Conservation (phyloP, 2,888 invertebrate species). For the Lasioglossum malachurum region DNA sequence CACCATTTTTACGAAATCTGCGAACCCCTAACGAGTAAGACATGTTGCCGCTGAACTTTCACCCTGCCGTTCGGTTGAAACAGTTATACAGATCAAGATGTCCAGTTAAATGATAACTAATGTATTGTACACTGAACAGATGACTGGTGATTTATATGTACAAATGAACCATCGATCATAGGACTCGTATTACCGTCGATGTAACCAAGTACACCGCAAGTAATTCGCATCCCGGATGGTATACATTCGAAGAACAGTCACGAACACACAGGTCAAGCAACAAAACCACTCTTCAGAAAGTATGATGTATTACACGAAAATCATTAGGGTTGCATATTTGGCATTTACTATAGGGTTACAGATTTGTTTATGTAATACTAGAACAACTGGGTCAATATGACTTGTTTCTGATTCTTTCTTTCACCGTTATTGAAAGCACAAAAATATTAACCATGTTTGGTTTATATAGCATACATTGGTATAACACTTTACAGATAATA, state of each 20-base stretch:
- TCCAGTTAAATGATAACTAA: slow-evolving; percentile 1
- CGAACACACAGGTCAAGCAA: neutral
- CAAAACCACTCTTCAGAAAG: neutral
- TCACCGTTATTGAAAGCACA: too few species aligned
- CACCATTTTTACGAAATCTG: slow-evolving; percentile 20
- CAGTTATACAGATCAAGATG: slow-evolving; percentile 17
- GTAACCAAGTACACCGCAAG: neutral
- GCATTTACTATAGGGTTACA: neutral
- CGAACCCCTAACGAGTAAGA: slow-evolving; percentile 33
- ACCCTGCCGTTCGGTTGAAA: neutral
- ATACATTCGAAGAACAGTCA: neutral
- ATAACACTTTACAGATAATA: too few species aligned
- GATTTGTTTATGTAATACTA: neutral
- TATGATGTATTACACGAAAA: neutral
- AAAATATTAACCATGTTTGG: too few species aligned
- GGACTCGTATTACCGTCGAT: neutral
- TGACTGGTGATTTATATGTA: neutral
- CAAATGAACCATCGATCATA: slow-evolving; percentile 6
- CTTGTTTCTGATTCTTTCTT: too few species aligned
- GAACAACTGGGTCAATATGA: too few species aligned
- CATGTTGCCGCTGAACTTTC: slow-evolving; percentile 18
- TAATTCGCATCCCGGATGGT: neutral
- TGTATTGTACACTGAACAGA: neutral
- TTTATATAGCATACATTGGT: too few species aligned
- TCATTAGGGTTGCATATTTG: neutral